Base-by-base conservation (phyloP, 2,113 vertebrate genomes). In the Clarias gariepinus region DNA sequence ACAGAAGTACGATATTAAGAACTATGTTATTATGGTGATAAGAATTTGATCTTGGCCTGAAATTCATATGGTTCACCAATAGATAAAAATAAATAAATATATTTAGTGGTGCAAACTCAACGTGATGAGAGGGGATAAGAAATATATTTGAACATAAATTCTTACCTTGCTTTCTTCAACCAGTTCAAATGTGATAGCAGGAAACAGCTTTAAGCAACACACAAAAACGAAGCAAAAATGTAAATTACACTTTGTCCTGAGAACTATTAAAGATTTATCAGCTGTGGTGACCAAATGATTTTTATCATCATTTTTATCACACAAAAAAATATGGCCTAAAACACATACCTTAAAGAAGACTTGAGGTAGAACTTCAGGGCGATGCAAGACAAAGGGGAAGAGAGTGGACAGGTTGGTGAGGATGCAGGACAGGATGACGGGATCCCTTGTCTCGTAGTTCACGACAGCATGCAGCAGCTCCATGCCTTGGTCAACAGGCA, bases 331-430 rank as follows among this genome's bases (percentile, higher is more conserved):
- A n/a, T n/a, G n/a, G n/a, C n/a, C n/a, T n/a, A n/a, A n/a, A n/a
- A n/a, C n/a, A n/a, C n/a, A n/a, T 86, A 99, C 98, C 97, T 99
- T 99, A 82, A 90, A 94, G 89, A 99, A 96, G 86, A 99, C 96
- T 91, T 96, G 96, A 0, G 96, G 96, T 85, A 99, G 90, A 87
- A 96, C 94, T 58, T 96, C 95, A 15, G 94, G 95, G 89, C 95
- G 95, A 89, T 96, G 96, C 68, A 93, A 95, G 69, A 96, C 94
- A 90, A 99, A 99, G 0, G 97, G 97, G 89, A 99, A 98, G 60
- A 99, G 96, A 52, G 96, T 95, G 4, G 97, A 99, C 81, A 99
- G 91, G 71, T 96, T 97, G 88, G 96, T 98, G 90, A 99, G 97
- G 89, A 98, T 94, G 83, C 97, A 99, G 86, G 98, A 99, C 80